Evolutionary conservation across 2,888 invertebrate species (phyloP).

Genomic region (Eilema depressum): DNA sequence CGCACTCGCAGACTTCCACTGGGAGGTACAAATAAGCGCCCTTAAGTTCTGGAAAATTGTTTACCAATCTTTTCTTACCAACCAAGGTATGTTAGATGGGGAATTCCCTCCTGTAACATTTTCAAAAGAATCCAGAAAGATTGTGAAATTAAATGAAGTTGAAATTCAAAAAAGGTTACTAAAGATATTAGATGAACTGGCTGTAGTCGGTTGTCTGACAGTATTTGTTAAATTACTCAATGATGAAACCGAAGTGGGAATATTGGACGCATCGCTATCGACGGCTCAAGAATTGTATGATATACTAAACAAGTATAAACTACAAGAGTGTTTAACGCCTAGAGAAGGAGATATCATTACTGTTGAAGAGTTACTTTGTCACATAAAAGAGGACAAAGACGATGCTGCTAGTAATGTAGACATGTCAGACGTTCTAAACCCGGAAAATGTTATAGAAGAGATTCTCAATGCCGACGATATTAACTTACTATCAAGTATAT

Average conservation of each 20-base stretch:
- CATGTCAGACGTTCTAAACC: constrained; percentile 48
- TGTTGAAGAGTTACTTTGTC: constrained; percentile 62
- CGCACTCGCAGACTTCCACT: constrained; percentile 91
- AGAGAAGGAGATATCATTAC: constrained; percentile 60
- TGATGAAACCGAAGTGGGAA: constrained; percentile 91
- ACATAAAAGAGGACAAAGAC: constrained; percentile 61
- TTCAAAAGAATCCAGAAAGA: constrained; percentile 92
- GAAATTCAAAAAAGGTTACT: constrained; percentile 89
- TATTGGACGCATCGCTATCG: constrained; percentile 87
- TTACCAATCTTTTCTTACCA: constrained; percentile 88
- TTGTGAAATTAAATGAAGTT: constrained; percentile 89
- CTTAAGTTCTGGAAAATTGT: constrained; percentile 91
- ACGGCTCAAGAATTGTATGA: constrained; percentile 85
- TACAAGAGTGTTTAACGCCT: constrained; percentile 67
- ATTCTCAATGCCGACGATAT: constrained; percentile 89
- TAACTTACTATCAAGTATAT: constrained; percentile 88
- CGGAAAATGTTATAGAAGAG: constrained; percentile 87
- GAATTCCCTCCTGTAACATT: constrained; percentile 93
- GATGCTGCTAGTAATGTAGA: constrained; percentile 45
- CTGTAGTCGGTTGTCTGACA: constrained; percentile 90
- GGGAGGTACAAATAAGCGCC: constrained; percentile 93
- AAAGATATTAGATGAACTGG: constrained; percentile 90
- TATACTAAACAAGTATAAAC: constrained; percentile 87
- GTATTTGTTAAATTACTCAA: constrained; percentile 89
- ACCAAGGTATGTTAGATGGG: constrained; percentile 95